Conservation (phyloP, 2,797 vertebrate genomes). For the Paguma larvata region DNA sequence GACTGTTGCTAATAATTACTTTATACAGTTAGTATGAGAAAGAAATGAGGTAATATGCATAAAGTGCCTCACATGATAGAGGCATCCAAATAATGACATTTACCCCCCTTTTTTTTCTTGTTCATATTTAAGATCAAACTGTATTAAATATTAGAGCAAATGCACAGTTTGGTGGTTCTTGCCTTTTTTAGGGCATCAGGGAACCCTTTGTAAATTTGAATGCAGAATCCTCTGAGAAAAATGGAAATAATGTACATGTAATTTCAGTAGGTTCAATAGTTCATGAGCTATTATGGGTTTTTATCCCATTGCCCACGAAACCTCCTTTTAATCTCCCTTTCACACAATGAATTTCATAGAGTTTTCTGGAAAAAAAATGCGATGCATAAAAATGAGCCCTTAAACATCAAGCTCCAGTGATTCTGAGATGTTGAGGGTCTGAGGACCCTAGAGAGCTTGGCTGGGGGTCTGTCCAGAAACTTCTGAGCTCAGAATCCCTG, state of each 20-base stretch:
- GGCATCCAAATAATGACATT: neutral
- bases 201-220: neutral
- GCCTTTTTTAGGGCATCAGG: neutral
- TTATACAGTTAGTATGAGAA: neutral
- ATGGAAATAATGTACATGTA: neutral
- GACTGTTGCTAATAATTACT: neutral
- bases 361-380: neutral
- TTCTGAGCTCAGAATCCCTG: neutral
- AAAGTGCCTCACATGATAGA: neutral
- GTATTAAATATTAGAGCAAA: neutral
- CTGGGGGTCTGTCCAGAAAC: neutral
- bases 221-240: neutral
- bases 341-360: neutral
- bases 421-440: neutral
- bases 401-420: neutral
- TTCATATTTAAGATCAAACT: neutral
- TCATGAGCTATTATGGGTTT: neutral
- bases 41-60: neutral
- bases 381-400: neutral
- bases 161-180: neutral
- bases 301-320: neutral
- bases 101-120: neutral
- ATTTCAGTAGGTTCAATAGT: slow-evolving; percentile 2
- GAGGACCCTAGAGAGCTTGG: neutral
- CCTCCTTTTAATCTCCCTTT: neutral